Evolutionary conservation across 1,140 invertebrate genomes (phyloP).

Genomic region (Condylostylus longicornis): DNA sequence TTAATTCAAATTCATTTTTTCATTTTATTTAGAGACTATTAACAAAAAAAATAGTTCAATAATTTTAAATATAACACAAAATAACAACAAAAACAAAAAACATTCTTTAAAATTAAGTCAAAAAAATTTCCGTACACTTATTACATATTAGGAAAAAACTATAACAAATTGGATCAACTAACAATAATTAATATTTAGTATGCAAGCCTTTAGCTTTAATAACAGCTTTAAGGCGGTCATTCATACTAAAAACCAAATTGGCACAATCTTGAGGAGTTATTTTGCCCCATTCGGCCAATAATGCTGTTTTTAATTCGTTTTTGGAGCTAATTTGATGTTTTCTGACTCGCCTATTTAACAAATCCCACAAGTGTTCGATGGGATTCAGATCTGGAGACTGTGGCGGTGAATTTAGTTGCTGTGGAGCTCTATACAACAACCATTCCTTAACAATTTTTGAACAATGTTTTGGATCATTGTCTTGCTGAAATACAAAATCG

Average conservation of each 20-base stretch:
- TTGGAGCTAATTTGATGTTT: background rate
- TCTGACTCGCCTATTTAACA: slow-evolving; percentile 11
- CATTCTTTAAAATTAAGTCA: too few species aligned
- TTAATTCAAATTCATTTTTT: too few species aligned
- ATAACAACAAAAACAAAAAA: too few species aligned
- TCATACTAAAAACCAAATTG: slow-evolving; percentile 13
- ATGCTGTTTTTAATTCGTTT: slow-evolving; percentile 6
- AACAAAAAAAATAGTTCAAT: too few species aligned
- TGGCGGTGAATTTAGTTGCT: slow-evolving; percentile 15
- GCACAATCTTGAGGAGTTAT: slow-evolving; percentile 8
- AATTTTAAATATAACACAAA: too few species aligned
- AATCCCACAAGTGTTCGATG: slow-evolving; percentile 11
- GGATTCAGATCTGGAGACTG: slow-evolving; percentile 15
- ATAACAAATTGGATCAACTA: too few species aligned
- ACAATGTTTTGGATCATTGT: slow-evolving; percentile 18
- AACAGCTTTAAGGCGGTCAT: slow-evolving; percentile 11
- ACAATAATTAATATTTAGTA: slow-evolving; percentile 20
- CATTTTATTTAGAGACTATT: too few species aligned
- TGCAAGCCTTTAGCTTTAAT: slow-evolving; percentile 14
- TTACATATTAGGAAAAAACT: too few species aligned
- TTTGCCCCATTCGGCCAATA: slow-evolving; percentile 11
- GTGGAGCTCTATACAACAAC: slow-evolving; percentile 8
- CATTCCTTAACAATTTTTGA: slow-evolving; percentile 12
- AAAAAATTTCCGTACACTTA: too few species aligned
- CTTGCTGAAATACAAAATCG: slow-evolving; percentile 6